phyloP scores from a whole-genome alignment of 2,888 invertebrate species.

The Stramonita haemastoma region DNA sequence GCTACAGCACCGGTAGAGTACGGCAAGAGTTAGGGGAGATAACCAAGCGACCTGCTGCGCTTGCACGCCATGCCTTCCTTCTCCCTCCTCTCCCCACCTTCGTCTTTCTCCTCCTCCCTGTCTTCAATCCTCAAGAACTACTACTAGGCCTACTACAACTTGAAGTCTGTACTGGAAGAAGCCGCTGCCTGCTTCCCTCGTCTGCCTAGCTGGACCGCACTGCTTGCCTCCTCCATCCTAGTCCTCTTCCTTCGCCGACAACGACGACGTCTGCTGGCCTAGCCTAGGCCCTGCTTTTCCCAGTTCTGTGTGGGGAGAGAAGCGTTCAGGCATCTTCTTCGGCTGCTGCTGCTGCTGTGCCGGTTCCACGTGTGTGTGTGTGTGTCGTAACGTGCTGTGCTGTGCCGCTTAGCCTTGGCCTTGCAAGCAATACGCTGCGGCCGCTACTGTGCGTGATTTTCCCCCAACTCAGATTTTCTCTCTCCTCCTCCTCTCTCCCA shows the following conservation, averaged over 20 bases:
- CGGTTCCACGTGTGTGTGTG: background rate
- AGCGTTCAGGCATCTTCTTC: conserved; percentile 3
- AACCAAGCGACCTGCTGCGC: background rate
- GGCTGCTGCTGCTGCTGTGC: background rate
- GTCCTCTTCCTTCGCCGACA: background rate
- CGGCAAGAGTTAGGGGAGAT: background rate
- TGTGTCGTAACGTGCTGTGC: conserved; percentile 13
- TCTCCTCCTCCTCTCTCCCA: background rate
- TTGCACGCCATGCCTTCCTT: background rate
- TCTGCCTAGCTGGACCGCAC: background rate
- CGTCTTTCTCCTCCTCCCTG: background rate
- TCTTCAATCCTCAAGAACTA: background rate
- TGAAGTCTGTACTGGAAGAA: background rate
- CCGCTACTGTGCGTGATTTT: conserved; percentile 15
- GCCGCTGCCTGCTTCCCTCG: background rate
- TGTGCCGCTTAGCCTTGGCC: background rate
- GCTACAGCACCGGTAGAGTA: background rate
- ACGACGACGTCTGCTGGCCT: background rate
- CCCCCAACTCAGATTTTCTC: conserved; percentile 29
- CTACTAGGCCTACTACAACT: background rate
- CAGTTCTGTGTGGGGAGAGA: no score
- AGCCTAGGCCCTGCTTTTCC: background rate
- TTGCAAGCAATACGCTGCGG: background rate
- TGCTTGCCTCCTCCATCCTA: background rate
- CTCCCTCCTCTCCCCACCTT: background rate